Evolutionary conservation across 2,797 vertebrate species (phyloP).

Genomic region (Selene dorsalis): DNA sequence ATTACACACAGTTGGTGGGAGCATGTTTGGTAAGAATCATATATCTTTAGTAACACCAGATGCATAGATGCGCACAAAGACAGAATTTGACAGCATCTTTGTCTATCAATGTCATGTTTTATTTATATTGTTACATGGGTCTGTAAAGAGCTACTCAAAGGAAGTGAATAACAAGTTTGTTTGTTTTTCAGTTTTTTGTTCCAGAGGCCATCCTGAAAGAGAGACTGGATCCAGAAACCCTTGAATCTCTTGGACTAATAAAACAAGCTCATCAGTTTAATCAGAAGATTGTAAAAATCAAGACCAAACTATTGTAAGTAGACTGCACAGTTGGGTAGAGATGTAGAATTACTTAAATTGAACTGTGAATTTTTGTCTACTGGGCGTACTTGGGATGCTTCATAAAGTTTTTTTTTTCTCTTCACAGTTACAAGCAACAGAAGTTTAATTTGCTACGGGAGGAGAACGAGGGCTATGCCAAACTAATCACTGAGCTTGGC

Average conservation of each 20-base stretch:
- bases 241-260: slow-evolving; percentile 97
- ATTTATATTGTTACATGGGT: background rate
- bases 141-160: background rate
- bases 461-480: slow-evolving; percentile 98
- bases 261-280: slow-evolving; percentile 99
- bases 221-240: slow-evolving; percentile 95
- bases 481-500: slow-evolving; percentile 96
- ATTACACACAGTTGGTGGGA: slow-evolving; percentile 96
- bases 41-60: background rate
- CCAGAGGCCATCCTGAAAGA: slow-evolving; percentile 96
- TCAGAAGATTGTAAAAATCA: slow-evolving; percentile 99
- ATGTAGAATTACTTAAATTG: background rate
- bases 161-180: background rate
- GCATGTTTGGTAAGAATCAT: slow-evolving; percentile 93
- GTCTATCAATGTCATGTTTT: background rate
- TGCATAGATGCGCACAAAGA: background rate
- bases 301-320: slow-evolving; percentile 99
- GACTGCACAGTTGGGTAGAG: background rate
- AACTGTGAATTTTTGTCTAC: background rate
- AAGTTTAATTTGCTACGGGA: slow-evolving; percentile 99
- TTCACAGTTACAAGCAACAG: slow-evolving; percentile 97
- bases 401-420: slow-evolving; percentile 27
- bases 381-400: background rate
- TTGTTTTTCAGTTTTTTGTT: slow-evolving; percentile 88
- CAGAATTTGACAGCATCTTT: background rate